Base-by-base conservation (phyloP, 53 echinoderm and acorn worm species). In the Antedon mediterranea region DNA sequence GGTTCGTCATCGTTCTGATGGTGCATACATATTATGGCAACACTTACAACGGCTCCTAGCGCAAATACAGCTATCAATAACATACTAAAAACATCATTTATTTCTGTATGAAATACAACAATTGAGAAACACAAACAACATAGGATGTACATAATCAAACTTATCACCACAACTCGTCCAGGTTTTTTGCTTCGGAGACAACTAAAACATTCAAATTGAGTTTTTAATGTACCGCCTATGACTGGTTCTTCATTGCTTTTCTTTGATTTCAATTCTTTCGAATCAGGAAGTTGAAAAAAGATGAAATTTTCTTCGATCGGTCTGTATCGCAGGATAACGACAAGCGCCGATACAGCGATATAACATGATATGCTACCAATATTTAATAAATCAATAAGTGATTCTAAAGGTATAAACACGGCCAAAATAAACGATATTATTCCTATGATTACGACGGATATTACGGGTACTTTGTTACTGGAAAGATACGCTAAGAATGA, bases 21-120 rank as follows among this genome's bases (percentile, higher is more conserved):
- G 84, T 90, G 87, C 74, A 90, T 73, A 8, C 82, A 87, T 85
- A 90, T 90, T 0, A 85, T 78, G 18, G 73, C 11, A 77, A 90
- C 87, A 3, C 78, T 43, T 0, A 74, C 34, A 13, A 87, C 43
- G 3, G 82, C 75, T 44, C 76, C 0, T 30, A 79, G 20, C 28
- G 43, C 71, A 28, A 79, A 33, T 13, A 82, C 18, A n/a, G 80
- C 31, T 23, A 90, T 7, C 14, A 85, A 28, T 31, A 79, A 34
- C 0, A 79, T 30, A 9, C 81, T 79, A 83, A 87, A 84, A 80
- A 80, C 79, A 11, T 87, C 43, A 3, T 18, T 18, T 18, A 87
- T 28, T 28, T 43, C 31, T 8, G 80, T 43, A 41, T 73, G 29
- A 0, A 82, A 41, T 0, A 13, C 43, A 72, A 87, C n/a, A 1